These are phyloP conservation scores for Eupithecia exiguata DNA, from an alignment of 2,888 invertebrate species.

Conservation along the genomic window DNA sequence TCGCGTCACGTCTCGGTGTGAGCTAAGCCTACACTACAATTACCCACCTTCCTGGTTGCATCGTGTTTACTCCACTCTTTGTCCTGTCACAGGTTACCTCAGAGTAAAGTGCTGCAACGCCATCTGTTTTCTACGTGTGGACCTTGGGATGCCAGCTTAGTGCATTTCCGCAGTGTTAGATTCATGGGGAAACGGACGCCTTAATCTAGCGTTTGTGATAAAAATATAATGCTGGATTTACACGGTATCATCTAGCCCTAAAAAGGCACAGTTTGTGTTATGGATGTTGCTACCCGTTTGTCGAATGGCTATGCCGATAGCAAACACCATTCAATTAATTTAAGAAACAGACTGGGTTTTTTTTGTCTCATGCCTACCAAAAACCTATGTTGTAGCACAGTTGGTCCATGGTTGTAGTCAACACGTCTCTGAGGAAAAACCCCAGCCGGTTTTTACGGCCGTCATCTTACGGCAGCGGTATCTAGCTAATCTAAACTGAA, in stretches of 20 bases:
- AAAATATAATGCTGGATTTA: not conserved
- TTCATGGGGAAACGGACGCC: not conserved
- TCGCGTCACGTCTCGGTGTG: too few relatives aligned
- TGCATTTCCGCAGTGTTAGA: conserved; percentile 27
- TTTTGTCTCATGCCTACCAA: too few relatives aligned
- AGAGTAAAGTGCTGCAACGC: not conserved
- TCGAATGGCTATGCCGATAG: too few relatives aligned
- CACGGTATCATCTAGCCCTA: too few relatives aligned
- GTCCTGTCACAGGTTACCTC: conserved; percentile 20
- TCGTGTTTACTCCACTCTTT: conserved; percentile 12
- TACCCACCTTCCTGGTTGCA: not conserved
- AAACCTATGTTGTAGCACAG: too few relatives aligned
- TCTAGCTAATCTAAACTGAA: not conserved
- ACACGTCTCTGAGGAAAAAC: not conserved
- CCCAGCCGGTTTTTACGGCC: not conserved
- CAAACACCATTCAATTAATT: too few relatives aligned
- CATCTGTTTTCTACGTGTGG: conserved; percentile 29
- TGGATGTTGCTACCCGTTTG: too few relatives aligned
- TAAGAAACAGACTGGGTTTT: too few relatives aligned
- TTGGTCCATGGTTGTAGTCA: too few relatives aligned
- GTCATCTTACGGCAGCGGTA: not conserved
- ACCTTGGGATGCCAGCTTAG: conserved; percentile 23
- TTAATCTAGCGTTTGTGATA: not conserved
- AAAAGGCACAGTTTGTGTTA: too few relatives aligned
- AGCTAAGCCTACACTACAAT: not conserved